Evolutionary conservation across 2,113 vertebrate species (phyloP), one percentile per base, ranked within the genome.

Genomic region (Mellivora capensis): DNA sequence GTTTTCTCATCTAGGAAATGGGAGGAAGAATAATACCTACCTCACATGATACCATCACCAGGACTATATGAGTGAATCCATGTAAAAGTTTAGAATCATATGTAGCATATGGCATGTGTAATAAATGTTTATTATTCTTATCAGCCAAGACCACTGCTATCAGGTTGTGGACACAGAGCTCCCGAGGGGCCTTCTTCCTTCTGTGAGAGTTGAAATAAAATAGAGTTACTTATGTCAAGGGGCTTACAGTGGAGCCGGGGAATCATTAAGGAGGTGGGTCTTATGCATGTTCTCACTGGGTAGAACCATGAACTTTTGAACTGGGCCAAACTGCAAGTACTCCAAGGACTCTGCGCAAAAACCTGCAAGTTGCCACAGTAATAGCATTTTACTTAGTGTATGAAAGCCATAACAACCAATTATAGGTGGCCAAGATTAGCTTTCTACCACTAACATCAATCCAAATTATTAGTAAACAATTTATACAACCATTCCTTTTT

Each of bases 21-120:
- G 11, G 4, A 39, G 87, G 42, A 52, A 62, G 52, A 64, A 37
- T 34, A 79, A 79, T 34, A 15, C 2, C 17, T 49, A 13, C 1
- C 20, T 80, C n/a, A 25, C 20, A 8, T 9, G 0, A 67, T 79
- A 15, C 17, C 13, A 9, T 67, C 47, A 9, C 6, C 37, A 49
- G 23, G 37, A 49, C 61, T 57, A 31, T 25, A 18, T 34, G 31
- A 80, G 17, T 71, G 20, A 86, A 17, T 37, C 14, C 13, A 37
- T 21, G 17, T 27, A 37, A 67, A 59, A 59, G 4, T 23, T 29
- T 52, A 74, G 39, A 95, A 11, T 12, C 3, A 0, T 9, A 10
- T 2, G 47, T 29, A 39, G 21, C 23, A 34, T 4, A 29, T 0
- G 39, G 6, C 34, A 5, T 31, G 21, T 44, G 9, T 18, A 1